Evolutionary conservation across 2,113 vertebrate genomes (phyloP).

Genomic region (Macaca fascicularis): DNA sequence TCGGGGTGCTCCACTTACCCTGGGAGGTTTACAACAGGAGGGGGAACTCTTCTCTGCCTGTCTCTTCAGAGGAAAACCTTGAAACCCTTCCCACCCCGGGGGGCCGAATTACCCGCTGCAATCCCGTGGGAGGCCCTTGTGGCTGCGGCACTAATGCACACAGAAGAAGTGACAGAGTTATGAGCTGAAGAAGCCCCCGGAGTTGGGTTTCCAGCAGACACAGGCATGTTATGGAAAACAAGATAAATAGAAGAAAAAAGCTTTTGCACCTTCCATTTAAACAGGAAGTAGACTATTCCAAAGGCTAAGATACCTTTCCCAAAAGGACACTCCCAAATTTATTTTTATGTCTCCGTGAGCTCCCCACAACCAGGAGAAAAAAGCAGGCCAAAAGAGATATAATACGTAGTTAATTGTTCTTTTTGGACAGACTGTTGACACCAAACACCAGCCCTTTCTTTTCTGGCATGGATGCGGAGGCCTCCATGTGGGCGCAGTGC

Average conservation of each 20-base stretch:
- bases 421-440: background rate
- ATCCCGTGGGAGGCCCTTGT: background rate
- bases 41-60: background rate
- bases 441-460: background rate
- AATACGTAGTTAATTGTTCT: background rate
- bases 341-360: background rate
- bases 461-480: background rate
- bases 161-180: background rate
- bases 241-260: background rate
- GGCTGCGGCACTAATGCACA: background rate
- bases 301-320: background rate
- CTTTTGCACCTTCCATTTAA: background rate
- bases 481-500: rapidly evolving
- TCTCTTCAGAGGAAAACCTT: background rate
- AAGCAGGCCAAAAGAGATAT: background rate
- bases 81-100: background rate
- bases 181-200: background rate
- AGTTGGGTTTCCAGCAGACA: too few species aligned
- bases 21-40: background rate
- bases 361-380: background rate
- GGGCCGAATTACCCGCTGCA: background rate
- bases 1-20: background rate
- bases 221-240: background rate
- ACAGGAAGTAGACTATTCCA: background rate
- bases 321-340: background rate